Percentiles rank a stretch among this genome's conserved stretches.
These are phyloP conservation scores for Ondatra zibethicus DNA, from an alignment of 2,113 vertebrate genomes.

Conservation along the genomic window DNA sequence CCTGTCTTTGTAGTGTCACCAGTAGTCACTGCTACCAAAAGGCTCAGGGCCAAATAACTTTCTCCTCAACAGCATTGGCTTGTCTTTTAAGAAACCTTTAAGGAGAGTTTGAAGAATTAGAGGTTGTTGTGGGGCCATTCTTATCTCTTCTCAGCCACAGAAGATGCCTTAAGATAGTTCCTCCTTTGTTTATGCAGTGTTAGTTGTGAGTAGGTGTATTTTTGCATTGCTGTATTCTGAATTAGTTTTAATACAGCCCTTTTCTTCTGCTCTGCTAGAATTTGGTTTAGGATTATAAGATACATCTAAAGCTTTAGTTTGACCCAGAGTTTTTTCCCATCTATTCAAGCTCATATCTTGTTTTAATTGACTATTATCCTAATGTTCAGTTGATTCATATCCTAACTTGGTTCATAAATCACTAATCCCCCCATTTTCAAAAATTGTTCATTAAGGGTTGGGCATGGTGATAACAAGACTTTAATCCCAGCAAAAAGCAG, in stretches of 20 bases:
- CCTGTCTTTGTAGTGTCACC: not conserved
- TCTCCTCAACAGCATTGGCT: not conserved
- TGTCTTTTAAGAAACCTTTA: constrained; percentile 6
- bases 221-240: constrained; percentile 38
- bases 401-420: not conserved
- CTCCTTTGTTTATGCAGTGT: not conserved
- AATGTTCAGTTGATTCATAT: not conserved
- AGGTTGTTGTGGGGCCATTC: not conserved
- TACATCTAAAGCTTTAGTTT: constrained; percentile 11
- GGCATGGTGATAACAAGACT: not conserved
- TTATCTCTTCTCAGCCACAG: not conserved
- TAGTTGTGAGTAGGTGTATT: constrained; percentile 18
- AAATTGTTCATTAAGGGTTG: not conserved
- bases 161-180: not conserved
- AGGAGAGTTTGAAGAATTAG: constrained; percentile 1
- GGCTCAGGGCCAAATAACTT: not conserved
- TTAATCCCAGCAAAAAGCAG: not conserved
- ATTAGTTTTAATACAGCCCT: constrained; percentile 28
- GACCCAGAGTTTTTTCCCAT: not conserved
- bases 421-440: not conserved
- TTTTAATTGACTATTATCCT: not conserved
- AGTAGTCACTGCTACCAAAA: not conserved
- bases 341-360: not conserved
- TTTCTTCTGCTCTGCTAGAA: not conserved
- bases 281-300: not conserved